These are phyloP conservation scores for Nephrotoma guestfalica DNA, from an alignment of 2,888 invertebrate genomes.

Conservation along the genomic window DNA sequence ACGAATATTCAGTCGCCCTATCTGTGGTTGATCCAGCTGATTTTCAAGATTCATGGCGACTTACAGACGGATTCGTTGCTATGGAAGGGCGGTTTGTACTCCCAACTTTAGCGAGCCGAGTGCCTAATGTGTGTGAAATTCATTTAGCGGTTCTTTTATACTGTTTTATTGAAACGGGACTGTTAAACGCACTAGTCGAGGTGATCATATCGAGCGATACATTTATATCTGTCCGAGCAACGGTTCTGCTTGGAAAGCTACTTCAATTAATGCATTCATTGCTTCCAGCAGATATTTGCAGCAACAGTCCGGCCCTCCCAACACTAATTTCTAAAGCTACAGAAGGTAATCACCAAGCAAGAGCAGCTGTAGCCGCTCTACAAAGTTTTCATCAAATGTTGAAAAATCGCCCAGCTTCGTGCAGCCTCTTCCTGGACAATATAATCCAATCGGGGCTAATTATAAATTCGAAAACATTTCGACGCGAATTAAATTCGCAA, in stretches of 20 bases:
- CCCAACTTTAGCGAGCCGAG: slow-evolving; percentile 70
- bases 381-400: slow-evolving; percentile 65
- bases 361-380: slow-evolving; percentile 67
- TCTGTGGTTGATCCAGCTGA: slow-evolving; percentile 79
- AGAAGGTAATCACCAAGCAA: slow-evolving; percentile 62
- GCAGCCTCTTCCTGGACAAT: slow-evolving; percentile 70
- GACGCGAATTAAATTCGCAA: slow-evolving; percentile 27
- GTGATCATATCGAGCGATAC: slow-evolving; percentile 82
- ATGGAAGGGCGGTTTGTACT: slow-evolving; percentile 77
- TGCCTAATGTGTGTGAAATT: slow-evolving; percentile 82
- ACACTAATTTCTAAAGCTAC: slow-evolving; percentile 67
- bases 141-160: slow-evolving; percentile 80
- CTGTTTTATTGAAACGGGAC: slow-evolving; percentile 73
- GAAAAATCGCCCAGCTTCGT: slow-evolving; percentile 64
- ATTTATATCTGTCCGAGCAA: slow-evolving; percentile 81
- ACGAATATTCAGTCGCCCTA: slow-evolving; percentile 77
- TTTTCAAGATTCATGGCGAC: slow-evolving; percentile 70
- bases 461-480: slow-evolving; percentile 29
- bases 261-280: slow-evolving; percentile 73
- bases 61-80: slow-evolving; percentile 89
- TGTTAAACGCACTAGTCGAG: slow-evolving; percentile 79
- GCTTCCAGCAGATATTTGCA: slow-evolving; percentile 75
- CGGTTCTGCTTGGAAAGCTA: slow-evolving; percentile 75
- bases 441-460: slow-evolving; percentile 44
- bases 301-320: slow-evolving; percentile 70